A percentile compares a stretch with the other conserved stretches of the same genome.
These are phyloP conservation scores for Parotocinclus haroldoi DNA, from an alignment of 2,797 vertebrate genomes.

Conservation along the genomic window DNA sequence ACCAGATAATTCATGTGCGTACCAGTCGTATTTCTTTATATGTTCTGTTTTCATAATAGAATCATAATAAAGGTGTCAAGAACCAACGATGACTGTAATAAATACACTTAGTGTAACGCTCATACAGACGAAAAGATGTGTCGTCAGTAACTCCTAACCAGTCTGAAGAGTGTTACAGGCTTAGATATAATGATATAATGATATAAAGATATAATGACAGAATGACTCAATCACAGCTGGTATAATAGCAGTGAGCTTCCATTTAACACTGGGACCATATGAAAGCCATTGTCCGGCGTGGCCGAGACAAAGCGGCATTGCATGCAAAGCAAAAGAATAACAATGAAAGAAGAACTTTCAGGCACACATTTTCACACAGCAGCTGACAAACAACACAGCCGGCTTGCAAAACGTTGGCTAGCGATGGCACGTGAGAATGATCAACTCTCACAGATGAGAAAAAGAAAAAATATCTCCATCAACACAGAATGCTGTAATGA, in stretches of 20 bases:
- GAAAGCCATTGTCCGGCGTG: constrained; percentile 55
- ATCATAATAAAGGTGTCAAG: no score
- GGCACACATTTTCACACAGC: constrained; percentile 30
- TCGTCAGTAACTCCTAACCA: no score
- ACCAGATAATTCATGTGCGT: no score
- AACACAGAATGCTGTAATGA: constrained; percentile 8
- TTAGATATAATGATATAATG: no score
- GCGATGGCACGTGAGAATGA: constrained; percentile 28
- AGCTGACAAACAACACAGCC: constrained; percentile 29
- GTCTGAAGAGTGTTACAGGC: no score
- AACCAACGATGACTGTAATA: no score
- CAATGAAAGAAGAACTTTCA: constrained; percentile 14
- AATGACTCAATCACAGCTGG: no score
- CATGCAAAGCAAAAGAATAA: constrained; percentile 66
- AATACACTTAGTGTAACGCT: no score
- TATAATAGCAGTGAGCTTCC: constrained; percentile 23
- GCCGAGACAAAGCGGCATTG: constrained; percentile 67
- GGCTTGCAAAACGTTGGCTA: constrained; percentile 26
- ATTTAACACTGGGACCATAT: constrained; percentile 47
- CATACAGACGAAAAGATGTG: no score
- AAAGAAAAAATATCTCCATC: constrained; percentile 1
- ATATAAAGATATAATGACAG: no score
- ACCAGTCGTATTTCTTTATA: no score
- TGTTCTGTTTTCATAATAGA: no score
- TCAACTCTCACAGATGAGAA: constrained; percentile 14